A percentile compares a stretch with the other conserved stretches of the same genome.
These are phyloP conservation scores for Onychomys torridus DNA, from an alignment of 2,797 vertebrate species.

Conservation along the genomic window DNA sequence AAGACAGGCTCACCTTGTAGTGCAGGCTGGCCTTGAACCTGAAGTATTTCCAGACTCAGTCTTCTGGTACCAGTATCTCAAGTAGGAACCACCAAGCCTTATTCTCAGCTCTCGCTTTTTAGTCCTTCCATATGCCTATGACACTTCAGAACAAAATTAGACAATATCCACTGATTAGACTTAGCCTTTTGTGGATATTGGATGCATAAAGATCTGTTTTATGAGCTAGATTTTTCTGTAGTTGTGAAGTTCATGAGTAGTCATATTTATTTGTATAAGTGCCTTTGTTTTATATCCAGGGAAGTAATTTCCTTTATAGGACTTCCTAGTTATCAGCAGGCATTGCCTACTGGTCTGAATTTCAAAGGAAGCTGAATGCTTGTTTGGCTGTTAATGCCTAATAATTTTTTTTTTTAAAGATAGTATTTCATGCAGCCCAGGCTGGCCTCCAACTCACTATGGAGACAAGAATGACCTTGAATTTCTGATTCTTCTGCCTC, in stretches of 20 bases:
- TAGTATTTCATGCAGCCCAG: not conserved
- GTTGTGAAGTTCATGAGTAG: not conserved
- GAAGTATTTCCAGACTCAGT: not conserved
- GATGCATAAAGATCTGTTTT: not conserved
- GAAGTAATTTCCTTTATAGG: constrained; percentile 42
- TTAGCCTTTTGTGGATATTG: not conserved
- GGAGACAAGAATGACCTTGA: not conserved
- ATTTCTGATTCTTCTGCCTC: not conserved
- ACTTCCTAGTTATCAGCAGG: constrained; percentile 37
- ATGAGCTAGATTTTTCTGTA: not conserved
- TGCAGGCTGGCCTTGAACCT: not conserved
- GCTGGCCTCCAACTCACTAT: not conserved
- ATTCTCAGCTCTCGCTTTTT: not conserved
- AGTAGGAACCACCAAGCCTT: not conserved
- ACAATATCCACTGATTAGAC: not conserved
- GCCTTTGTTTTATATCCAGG: constrained; percentile 62
- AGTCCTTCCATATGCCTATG: not conserved
- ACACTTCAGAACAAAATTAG: not conserved
- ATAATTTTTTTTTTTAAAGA: not conserved
- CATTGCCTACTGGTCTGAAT: not conserved
- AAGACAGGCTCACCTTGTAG: too few relatives aligned
- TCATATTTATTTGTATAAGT: constrained; percentile 61
- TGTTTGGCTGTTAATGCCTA: constrained; percentile 41
- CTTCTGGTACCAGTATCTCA: not conserved
- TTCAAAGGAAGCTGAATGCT: constrained; percentile 37